Evolutionary conservation across 2,888 invertebrate genomes (phyloP).

Genomic region (Laspeyria flexula): DNA sequence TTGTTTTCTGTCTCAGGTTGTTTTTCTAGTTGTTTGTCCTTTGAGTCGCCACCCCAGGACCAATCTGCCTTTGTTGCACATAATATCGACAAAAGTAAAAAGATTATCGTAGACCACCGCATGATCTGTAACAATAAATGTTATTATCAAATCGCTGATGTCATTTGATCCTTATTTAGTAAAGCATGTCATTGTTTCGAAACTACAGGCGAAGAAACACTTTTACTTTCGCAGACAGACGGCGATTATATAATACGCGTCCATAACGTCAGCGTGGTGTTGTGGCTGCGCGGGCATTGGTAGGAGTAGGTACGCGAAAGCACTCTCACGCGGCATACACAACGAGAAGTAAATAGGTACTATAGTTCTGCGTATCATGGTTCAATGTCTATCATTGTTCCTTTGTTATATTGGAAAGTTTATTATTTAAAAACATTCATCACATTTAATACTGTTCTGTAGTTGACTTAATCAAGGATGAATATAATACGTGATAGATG

Average conservation of each 20-base stretch:
- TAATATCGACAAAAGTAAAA: constrained; percentile 68
- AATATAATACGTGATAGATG: not conserved
- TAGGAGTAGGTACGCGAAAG: constrained; percentile 70
- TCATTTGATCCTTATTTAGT: constrained; percentile 68
- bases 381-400: constrained; percentile 2
- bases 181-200: constrained; percentile 75
- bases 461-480: not conserved
- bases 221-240: constrained; percentile 82
- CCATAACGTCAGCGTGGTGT: constrained; percentile 70
- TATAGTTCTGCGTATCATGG: constrained; percentile 35
- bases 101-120: constrained; percentile 75
- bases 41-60: constrained; percentile 75
- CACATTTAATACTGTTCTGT: too few relatives aligned
- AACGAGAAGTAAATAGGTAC: constrained; percentile 30
- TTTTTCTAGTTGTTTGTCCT: constrained; percentile 50
- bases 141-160: constrained; percentile 37
- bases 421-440: too few relatives aligned
- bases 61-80: constrained; percentile 74
- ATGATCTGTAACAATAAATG: constrained; percentile 67
- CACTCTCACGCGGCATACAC: constrained; percentile 64
- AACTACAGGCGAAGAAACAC: constrained; percentile 77
- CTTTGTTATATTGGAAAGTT: too few relatives aligned
- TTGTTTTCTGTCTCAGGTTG: constrained; percentile 54
- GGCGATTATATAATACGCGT: constrained; percentile 71
- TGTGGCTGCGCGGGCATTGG: constrained; percentile 55